phyloP scores from a whole-genome alignment of 2,113 vertebrate genomes.

The Porphyrio hochstetteri region DNA sequence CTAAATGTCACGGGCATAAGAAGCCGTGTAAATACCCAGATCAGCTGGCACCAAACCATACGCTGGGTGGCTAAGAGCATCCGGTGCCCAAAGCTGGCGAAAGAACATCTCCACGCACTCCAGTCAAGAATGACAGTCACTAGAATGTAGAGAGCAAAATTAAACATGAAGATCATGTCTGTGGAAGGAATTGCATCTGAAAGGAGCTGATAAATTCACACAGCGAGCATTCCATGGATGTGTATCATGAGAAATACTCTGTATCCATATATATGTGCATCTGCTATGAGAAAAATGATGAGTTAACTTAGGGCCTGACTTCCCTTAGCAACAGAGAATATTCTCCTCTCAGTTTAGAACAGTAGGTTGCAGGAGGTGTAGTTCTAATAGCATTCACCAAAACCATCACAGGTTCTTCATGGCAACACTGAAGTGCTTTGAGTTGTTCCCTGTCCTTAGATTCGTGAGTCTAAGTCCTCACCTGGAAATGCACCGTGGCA shows the following conservation, averaged over 20 bases:
- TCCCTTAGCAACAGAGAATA: constrained; percentile 46
- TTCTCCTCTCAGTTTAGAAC: constrained; percentile 20
- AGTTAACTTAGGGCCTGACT: not conserved
- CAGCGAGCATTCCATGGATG: not conserved
- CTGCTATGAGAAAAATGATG: not conserved
- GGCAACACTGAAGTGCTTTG: not conserved
- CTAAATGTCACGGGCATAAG: not conserved
- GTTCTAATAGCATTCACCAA: not conserved
- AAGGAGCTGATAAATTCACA: constrained; percentile 26
- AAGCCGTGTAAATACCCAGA: not conserved
- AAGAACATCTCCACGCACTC: not conserved
- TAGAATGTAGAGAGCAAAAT: not conserved
- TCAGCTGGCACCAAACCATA: not conserved
- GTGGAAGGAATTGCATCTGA: not conserved
- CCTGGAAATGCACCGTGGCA: not conserved
- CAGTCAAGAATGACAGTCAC: not conserved
- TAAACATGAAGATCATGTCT: not conserved
- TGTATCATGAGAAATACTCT: not conserved
- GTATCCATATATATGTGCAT: not conserved
- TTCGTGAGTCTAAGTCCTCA: not conserved
- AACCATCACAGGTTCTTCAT: not conserved
- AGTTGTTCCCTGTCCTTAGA: not conserved
- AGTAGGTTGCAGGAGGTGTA: not conserved
- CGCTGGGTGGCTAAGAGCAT: not conserved
- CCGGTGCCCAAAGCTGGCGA: not conserved